Evolutionary conservation across 2,888 invertebrate species (phyloP).

Genomic region (Megalurothrips usitatus): DNA sequence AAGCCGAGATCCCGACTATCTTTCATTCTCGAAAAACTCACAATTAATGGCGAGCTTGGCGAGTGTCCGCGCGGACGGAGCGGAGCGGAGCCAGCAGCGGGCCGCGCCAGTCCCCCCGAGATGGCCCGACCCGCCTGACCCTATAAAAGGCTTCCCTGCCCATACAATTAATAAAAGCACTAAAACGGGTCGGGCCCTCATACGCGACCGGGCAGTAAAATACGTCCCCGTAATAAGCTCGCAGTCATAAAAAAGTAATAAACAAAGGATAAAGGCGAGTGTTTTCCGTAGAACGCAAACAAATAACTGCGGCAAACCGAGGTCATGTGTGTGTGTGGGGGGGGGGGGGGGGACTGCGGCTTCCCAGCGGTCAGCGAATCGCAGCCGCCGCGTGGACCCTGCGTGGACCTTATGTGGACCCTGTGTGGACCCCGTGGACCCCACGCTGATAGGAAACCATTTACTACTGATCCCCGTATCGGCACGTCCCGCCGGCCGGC

Average conservation of each 20-base stretch:
- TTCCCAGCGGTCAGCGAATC: background rate
- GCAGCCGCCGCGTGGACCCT: background rate
- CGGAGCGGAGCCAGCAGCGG: no score
- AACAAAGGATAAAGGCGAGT: constrained; percentile 17
- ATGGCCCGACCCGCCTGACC: background rate
- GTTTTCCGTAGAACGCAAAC: constrained; percentile 24
- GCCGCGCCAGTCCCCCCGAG: background rate
- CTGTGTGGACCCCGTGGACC: no score
- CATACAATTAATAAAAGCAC: constrained; percentile 25
- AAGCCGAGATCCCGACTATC: no score
- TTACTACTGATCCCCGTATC: background rate
- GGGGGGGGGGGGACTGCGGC: background rate
- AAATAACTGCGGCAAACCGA: constrained; percentile 13
- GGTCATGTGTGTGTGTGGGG: background rate
- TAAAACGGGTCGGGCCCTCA: background rate
- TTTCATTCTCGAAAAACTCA: no score
- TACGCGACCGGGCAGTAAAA: constrained; percentile 13
- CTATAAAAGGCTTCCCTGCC: background rate
- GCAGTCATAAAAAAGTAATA: constrained; percentile 21
- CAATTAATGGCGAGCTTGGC: no score
- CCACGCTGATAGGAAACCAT: background rate
- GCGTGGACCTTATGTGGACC: no score
- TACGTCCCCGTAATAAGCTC: constrained; percentile 22
- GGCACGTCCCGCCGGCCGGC: background rate
- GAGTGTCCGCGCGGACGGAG: background rate